These are phyloP conservation scores for Holcopasites calliopsidis DNA, from an alignment of 1,140 invertebrate species.

Conservation along the genomic window DNA sequence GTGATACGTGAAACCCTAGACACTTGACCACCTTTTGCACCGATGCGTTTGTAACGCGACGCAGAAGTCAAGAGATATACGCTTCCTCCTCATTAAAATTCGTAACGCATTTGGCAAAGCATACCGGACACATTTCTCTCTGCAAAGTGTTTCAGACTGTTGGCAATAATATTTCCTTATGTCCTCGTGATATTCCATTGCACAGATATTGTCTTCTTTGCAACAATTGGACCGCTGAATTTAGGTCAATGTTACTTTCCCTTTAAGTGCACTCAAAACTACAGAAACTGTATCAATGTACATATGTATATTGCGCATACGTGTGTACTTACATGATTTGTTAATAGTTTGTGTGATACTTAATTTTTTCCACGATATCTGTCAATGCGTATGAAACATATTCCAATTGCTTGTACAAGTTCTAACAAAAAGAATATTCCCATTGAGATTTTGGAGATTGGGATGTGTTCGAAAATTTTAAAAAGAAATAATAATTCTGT, in stretches of 20 bases:
- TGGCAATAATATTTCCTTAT: background rate
- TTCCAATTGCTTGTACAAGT: too few relatives aligned
- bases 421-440: too few relatives aligned
- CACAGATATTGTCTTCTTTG: background rate
- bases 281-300: too few relatives aligned
- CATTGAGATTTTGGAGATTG: background rate
- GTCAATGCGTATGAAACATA: too few relatives aligned
- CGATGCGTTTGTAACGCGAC: slow-evolving; percentile 2
- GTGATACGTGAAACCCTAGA: slow-evolving; percentile 9
- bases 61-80: background rate
- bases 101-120: background rate
- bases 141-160: background rate
- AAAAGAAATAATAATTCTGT: background rate
- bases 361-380: too few relatives aligned
- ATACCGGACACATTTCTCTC: background rate
- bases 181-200: background rate
- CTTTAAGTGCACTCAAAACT: background rate
- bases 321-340: too few relatives aligned
- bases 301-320: too few relatives aligned
- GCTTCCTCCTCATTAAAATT: background rate
- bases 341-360: too few relatives aligned
- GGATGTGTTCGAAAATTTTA: background rate
- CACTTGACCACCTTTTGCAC: background rate
- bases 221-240: background rate
- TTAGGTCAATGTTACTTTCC: background rate